A percentile compares a stretch with the other conserved stretches of the same genome.
phyloP scores from a whole-genome alignment of 2,888 invertebrate genomes.

The Phragmatobia fuliginosa region DNA sequence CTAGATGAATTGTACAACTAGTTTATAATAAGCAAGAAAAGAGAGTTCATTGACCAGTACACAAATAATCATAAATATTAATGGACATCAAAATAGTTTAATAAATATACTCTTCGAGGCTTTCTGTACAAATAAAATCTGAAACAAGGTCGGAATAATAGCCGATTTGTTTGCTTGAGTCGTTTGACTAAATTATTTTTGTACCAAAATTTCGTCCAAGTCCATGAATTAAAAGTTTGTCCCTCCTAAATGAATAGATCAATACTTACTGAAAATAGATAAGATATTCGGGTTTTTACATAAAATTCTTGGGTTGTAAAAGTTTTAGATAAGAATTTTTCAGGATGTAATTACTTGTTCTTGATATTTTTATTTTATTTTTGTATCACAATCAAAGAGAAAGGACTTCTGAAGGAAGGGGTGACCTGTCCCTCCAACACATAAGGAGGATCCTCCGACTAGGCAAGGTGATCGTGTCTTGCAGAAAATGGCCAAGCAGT shows the following conservation, averaged over 20 bases:
- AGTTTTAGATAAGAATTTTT: no score
- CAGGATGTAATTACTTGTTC: no score
- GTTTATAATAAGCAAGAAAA: background rate
- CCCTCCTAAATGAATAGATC: background rate
- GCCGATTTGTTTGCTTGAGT: slow-evolving; percentile 5
- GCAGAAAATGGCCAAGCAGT: no score
- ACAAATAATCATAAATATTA: background rate
- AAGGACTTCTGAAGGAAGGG: no score
- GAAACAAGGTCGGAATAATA: background rate
- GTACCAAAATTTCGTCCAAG: background rate
- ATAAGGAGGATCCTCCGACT: no score
- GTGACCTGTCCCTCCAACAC: no score
- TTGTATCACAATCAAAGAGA: no score
- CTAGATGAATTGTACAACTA: background rate
- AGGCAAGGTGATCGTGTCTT: no score
- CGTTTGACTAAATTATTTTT: slow-evolving; percentile 13
- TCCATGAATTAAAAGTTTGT: background rate
- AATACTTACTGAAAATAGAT: background rate
- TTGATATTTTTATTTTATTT: no score
- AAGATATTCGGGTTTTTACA: background rate
- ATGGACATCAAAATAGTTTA: background rate
- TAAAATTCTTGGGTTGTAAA: background rate
- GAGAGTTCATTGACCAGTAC: background rate
- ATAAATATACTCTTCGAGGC: slow-evolving; percentile 3
- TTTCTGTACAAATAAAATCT: background rate